Conservation (phyloP, 2,113 vertebrate genomes). For the Microcebus tavaratra region DNA sequence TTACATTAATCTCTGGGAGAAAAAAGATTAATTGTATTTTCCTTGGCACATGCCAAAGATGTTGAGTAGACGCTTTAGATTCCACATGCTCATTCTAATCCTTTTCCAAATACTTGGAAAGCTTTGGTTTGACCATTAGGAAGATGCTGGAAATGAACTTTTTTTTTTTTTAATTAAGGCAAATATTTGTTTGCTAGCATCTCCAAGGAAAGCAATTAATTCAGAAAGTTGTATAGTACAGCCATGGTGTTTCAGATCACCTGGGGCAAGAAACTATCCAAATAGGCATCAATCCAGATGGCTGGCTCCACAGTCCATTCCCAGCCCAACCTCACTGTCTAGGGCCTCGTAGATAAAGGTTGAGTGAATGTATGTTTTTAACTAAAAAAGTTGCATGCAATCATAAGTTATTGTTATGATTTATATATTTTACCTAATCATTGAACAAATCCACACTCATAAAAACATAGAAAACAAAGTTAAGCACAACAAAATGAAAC, state of each 20-base stretch:
- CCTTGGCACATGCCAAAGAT: conserved; percentile 42
- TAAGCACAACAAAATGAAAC: conserved; percentile 28
- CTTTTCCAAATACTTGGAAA: conserved; percentile 59
- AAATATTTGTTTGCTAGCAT: conserved; percentile 63
- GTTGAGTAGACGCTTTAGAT: conserved; percentile 1
- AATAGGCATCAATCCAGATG: neutral
- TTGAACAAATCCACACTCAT: neutral
- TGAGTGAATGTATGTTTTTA: neutral
- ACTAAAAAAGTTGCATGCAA: neutral
- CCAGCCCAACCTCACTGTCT: neutral
- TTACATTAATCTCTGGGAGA: conserved; percentile 55
- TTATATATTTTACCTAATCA: conserved; percentile 24
- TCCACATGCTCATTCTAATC: conserved; percentile 47
- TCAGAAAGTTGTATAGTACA: neutral
- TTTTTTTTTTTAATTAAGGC: conserved; percentile 31
- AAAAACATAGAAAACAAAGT: conserved; percentile 47
- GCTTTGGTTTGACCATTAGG: neutral
- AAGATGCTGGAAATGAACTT: conserved; percentile 44
- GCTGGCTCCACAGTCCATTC: neutral
- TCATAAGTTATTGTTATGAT: neutral
- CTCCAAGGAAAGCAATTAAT: conserved; percentile 53
- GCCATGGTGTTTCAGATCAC: neutral
- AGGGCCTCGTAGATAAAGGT: neutral
- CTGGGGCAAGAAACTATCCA: neutral
- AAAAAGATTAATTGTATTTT: conserved; percentile 67